phyloP scores from a whole-genome alignment of 2,888 invertebrate species.

The Pemphredon lugubris region DNA sequence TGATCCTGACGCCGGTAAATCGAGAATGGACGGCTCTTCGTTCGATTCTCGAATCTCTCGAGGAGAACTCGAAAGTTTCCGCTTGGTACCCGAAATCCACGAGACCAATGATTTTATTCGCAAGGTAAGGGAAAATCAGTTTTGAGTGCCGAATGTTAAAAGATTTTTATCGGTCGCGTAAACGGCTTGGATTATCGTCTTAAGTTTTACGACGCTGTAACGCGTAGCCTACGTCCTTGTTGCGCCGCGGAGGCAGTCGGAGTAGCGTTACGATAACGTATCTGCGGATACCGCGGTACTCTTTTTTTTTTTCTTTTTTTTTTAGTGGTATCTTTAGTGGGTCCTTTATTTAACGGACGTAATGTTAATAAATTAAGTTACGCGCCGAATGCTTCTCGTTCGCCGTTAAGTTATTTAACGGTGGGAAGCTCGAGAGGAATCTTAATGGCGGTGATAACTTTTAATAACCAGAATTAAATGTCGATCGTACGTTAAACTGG shows the following conservation, averaged over 20 bases:
- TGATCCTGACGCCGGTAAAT: neutral
- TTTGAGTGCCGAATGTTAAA: neutral
- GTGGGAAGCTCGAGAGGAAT: too few relatives aligned
- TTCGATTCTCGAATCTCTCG: neutral
- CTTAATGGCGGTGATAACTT: too few relatives aligned
- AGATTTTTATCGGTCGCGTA: slow-evolving; percentile 25
- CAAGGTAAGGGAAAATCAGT: neutral
- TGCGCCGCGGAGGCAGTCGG: slow-evolving; percentile 24
- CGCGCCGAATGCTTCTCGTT: neutral
- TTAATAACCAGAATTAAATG: too few relatives aligned
- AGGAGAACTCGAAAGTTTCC: neutral
- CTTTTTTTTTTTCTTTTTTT: slow-evolving; percentile 38
- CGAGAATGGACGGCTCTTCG: too few relatives aligned
- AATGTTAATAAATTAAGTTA: slow-evolving; percentile 34
- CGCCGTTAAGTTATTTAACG: too few relatives aligned
- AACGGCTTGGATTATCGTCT: slow-evolving; percentile 36
- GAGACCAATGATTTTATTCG: too few relatives aligned
- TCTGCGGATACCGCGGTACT: slow-evolving; percentile 32
- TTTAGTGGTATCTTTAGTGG: slow-evolving; percentile 44
- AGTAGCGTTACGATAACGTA: slow-evolving; percentile 53
- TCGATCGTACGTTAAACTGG: too few relatives aligned
- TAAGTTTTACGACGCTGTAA: slow-evolving; percentile 56
- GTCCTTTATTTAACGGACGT: slow-evolving; percentile 36
- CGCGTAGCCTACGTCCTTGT: slow-evolving; percentile 31
- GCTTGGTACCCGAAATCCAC: too few relatives aligned